Percentiles rank a stretch among this genome's conserved stretches.
Conservation (phyloP, 2,888 invertebrate genomes). For the Camptogramma bilineatum region DNA sequence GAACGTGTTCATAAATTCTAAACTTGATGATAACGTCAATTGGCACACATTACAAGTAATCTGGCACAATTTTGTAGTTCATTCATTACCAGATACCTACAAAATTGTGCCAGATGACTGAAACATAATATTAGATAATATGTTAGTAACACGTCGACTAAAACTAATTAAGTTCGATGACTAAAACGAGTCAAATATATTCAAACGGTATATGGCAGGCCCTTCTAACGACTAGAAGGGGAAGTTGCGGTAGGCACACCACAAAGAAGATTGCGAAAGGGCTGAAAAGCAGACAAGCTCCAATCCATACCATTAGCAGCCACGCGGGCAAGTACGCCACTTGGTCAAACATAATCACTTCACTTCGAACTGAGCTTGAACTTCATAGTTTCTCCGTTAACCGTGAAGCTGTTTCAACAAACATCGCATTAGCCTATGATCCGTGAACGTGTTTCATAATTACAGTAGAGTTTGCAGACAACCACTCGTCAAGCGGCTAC, state of each 20-base stretch:
- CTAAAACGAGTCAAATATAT: slow-evolving; percentile 76
- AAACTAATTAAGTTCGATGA: slow-evolving; percentile 12
- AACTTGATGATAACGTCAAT: not conserved
- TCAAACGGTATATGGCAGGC: slow-evolving; percentile 88
- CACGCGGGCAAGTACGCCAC: slow-evolving; percentile 81
- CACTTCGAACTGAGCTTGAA: slow-evolving; percentile 37
- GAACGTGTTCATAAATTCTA: slow-evolving; percentile 7
- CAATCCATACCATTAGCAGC: slow-evolving; percentile 87
- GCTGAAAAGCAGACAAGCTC: slow-evolving; percentile 87
- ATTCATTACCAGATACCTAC: too few species aligned
- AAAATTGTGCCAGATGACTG: slow-evolving; percentile 10
- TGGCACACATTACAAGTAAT: too few species aligned
- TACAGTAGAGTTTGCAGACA: slow-evolving; percentile 51
- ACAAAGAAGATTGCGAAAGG: slow-evolving; percentile 88
- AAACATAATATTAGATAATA: not conserved
- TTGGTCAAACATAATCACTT: slow-evolving; percentile 74
- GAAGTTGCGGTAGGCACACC: slow-evolving; percentile 89
- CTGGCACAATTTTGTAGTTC: too few species aligned
- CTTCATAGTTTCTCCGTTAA: slow-evolving; percentile 33
- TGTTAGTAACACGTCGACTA: slow-evolving; percentile 1
- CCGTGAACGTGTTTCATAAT: slow-evolving; percentile 51
- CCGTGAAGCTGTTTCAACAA: slow-evolving; percentile 17
- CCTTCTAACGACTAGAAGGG: slow-evolving; percentile 87
- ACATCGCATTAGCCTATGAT: slow-evolving; percentile 29
- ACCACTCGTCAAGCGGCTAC: slow-evolving; percentile 61